Evolutionary conservation across 1,140 invertebrate species (phyloP).

Genomic region (Trichomalopsis sarcophagae): DNA sequence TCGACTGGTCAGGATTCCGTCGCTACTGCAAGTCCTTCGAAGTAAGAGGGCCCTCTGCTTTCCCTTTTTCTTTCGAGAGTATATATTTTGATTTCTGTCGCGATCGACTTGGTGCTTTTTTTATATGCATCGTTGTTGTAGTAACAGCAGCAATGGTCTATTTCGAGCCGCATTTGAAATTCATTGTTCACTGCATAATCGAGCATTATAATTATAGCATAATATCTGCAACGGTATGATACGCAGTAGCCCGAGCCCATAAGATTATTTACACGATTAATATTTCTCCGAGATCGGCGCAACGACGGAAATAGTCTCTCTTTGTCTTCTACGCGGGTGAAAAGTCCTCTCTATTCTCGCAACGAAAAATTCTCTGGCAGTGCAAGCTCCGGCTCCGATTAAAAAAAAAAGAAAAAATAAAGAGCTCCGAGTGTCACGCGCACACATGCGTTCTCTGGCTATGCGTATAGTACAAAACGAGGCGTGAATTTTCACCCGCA

Average conservation of each 20-base stretch:
- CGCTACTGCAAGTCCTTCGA: slow-evolving; percentile 14
- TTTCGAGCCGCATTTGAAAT: background rate
- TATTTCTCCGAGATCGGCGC: background rate
- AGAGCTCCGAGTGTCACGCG: background rate
- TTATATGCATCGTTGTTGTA: background rate
- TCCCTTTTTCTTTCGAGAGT: background rate
- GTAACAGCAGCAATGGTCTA: background rate
- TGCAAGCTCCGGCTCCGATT: background rate
- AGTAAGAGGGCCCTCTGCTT: slow-evolving; percentile 20
- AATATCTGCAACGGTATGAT: background rate
- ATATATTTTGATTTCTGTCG: background rate
- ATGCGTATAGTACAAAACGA: background rate
- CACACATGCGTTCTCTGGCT: background rate
- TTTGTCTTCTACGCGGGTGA: background rate
- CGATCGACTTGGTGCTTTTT: background rate
- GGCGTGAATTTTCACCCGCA: background rate
- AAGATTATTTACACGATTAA: background rate
- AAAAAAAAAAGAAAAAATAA: background rate
- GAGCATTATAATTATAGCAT: background rate
- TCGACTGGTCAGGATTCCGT: slow-evolving; percentile 23
- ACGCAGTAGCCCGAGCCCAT: background rate
- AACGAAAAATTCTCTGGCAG: background rate
- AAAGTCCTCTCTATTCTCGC: background rate
- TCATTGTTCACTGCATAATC: slow-evolving; percentile 1
- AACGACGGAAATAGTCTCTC: background rate